Base-by-base conservation (phyloP, 1,140 invertebrate genomes). In the Trichoplusia ni region DNA sequence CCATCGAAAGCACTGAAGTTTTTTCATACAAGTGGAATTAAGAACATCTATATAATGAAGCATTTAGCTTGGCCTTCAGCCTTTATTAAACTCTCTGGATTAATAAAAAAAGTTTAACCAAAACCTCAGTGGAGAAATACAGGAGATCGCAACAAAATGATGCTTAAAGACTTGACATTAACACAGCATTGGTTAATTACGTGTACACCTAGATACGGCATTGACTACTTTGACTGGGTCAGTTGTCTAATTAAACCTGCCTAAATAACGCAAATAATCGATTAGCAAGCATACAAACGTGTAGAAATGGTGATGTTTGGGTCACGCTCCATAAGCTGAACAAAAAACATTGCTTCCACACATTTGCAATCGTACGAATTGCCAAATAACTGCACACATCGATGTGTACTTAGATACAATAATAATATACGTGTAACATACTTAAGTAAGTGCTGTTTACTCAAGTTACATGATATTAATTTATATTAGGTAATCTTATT, bases 241-340 rank as follows among this genome's bases (percentile, higher is more conserved):
- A 6, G 14, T 46, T 14, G 4, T 13, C 23, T 4, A 25, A 46
- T 11, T 0, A 7, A 4, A 47, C 23, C 27, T 7, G 27, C 27
- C 21, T 46, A 47, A 29, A 2, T 14, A 11, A 29, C 6, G 6
- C 9, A 8, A 6, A 4, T 46, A 11, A 47, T 47, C 29, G 29
- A 29, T 47, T 47, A 14, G 18, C 29, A 18, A 13, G 13, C 44
- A 47, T 13, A 47, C 44, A 47, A 29, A 38, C 25, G 29, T 29
- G 19, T 42, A 7, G 23, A 14, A 49, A 18, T 9, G 14, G 14
- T 16, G 46, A 5, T 9, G 25, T 27, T 47, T 49, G 7, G 8
- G 13, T 49, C 25, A 49, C 46, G 46, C 46, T 49, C 46, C 46
- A 49, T 16, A 49, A 49, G 25, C n/a, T 18, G 18, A 47, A 18